phyloP scores from a whole-genome alignment of 2,113 vertebrate species.

The Peromyscus californicus region DNA sequence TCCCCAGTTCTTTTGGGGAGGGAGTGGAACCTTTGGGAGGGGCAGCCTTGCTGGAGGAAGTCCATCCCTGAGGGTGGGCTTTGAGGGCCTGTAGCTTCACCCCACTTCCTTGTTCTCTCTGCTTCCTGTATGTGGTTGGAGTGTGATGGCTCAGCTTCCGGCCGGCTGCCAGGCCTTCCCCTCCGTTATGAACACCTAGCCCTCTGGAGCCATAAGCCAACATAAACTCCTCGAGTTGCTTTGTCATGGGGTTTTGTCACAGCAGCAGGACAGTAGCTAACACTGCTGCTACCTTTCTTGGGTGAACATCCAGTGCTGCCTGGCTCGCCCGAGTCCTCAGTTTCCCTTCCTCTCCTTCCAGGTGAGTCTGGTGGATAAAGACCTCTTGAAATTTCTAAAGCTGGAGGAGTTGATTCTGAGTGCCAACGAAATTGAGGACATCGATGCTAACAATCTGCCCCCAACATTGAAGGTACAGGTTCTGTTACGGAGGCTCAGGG shows the following conservation, averaged over 20 bases:
- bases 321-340: rapidly evolving
- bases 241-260: not conserved
- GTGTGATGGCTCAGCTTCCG: not conserved
- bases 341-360: slow-evolving; percentile 68
- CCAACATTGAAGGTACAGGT: slow-evolving; percentile 88
- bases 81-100: not conserved
- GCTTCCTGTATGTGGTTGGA: not conserved
- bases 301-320: rapidly evolving
- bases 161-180: too few relatives aligned
- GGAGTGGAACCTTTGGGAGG: not conserved
- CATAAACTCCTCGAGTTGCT: not conserved
- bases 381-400: slow-evolving; percentile 89
- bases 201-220: not conserved
- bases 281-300: rapidly evolving
- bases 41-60: not conserved
- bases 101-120: not conserved
- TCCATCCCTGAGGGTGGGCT: not conserved
- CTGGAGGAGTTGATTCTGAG: slow-evolving; percentile 92
- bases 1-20: too few relatives aligned
- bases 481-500: not conserved
- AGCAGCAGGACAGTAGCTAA: not conserved
- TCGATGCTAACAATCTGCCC: slow-evolving; percentile 88
- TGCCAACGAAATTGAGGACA: slow-evolving; percentile 89
- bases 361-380: slow-evolving; percentile 89
- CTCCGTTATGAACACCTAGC: not conserved